phyloP scores from a whole-genome alignment of 2,888 invertebrate species.

The Dione vanillae region DNA sequence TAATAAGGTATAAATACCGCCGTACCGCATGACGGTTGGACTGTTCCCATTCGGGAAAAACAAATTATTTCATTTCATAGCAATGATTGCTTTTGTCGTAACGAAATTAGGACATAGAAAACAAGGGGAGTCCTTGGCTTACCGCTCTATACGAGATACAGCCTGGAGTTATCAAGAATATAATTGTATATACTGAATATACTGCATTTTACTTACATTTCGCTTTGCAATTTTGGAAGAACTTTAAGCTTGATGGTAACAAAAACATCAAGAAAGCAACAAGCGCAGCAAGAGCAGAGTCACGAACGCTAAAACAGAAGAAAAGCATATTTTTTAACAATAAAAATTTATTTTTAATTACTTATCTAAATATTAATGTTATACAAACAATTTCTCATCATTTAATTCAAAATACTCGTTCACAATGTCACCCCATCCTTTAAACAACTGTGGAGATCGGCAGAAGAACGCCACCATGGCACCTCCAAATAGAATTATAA shows the following conservation, averaged over 20 bases:
- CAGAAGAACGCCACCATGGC: conserved; percentile 69
- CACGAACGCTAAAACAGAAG: conserved; percentile 61
- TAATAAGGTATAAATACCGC: too few species aligned
- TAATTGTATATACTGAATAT: too few species aligned
- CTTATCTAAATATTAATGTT: neutral
- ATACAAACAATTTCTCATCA: conserved; percentile 58
- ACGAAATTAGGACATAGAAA: too few species aligned
- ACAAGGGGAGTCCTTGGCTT: too few species aligned
- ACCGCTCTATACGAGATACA: too few species aligned
- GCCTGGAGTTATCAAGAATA: too few species aligned
- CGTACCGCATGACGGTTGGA: too few species aligned
- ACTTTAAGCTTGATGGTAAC: conserved; percentile 55
- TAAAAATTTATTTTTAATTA: neutral
- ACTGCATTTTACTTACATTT: conserved; percentile 56
- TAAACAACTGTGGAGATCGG: conserved; percentile 72
- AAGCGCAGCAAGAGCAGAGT: conserved; percentile 62
- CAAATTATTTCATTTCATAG: too few species aligned
- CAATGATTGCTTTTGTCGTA: too few species aligned
- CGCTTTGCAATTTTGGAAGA: conserved; percentile 60
- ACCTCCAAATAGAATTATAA: conserved; percentile 62
- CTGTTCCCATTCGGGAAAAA: too few species aligned
- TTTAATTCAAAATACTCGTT: conserved; percentile 38
- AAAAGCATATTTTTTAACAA: neutral
- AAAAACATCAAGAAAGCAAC: conserved; percentile 62
- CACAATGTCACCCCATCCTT: conserved; percentile 68